Percentiles rank a stretch among this genome's conserved stretches.
Conservation (phyloP, 2,888 invertebrate genomes). For the Nomada lathburiana region DNA sequence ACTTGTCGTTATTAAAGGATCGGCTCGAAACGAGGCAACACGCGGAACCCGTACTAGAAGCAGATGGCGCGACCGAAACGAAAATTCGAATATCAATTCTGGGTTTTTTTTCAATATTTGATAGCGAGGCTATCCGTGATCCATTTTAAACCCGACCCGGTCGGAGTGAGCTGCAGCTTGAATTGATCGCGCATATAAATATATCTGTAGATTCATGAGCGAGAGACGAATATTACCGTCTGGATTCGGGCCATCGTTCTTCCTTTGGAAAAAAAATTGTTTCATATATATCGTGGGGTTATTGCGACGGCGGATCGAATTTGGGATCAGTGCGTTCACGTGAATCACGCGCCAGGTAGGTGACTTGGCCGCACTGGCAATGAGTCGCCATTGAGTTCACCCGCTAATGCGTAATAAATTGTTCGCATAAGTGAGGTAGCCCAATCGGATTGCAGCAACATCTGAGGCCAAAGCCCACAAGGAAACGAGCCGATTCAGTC, state of each 20-base stretch:
- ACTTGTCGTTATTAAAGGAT: background rate
- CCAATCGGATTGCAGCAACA: conserved; percentile 14
- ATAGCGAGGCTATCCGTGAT: conserved; percentile 36
- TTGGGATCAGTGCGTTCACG: background rate
- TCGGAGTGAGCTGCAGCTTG: conserved; percentile 13
- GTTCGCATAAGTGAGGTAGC: conserved; percentile 2
- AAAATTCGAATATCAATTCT: conserved; percentile 34
- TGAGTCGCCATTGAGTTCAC: conserved; percentile 8
- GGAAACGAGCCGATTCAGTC: conserved; percentile 66
- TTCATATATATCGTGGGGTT: conserved; percentile 19
- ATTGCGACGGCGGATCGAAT: background rate
- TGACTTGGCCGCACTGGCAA: background rate
- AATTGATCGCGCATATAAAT: conserved; percentile 50
- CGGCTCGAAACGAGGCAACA: background rate
- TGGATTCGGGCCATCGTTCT: conserved; percentile 35
- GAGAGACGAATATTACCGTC: conserved; percentile 41
- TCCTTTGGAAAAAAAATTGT: conserved; percentile 27
- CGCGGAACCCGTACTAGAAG: background rate
- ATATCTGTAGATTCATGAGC: conserved; percentile 48
- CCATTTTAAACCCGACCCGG: conserved; percentile 31
- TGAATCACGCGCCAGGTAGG: background rate
- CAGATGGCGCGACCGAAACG: conserved; percentile 9
- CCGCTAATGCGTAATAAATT: conserved; percentile 34
- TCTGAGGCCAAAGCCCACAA: conserved; percentile 48
- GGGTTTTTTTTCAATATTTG: conserved; percentile 41